phyloP scores from a whole-genome alignment of 2,888 invertebrate species.

The Catocala fraxini region DNA sequence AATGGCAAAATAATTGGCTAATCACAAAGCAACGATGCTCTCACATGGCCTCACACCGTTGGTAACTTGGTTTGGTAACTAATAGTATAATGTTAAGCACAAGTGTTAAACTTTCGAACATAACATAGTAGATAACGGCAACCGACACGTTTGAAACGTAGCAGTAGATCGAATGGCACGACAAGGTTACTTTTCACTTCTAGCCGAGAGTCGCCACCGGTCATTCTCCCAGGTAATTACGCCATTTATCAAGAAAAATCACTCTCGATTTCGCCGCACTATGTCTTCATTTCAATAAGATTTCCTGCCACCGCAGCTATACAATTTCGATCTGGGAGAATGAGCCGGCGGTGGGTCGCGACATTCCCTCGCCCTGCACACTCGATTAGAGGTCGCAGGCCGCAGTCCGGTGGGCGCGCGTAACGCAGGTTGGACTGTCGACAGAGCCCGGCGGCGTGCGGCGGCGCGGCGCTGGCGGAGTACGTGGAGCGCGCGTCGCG shows the following conservation, averaged over 20 bases:
- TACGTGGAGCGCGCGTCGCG: conserved; percentile 75
- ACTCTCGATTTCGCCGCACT: no score
- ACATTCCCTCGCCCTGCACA: no score
- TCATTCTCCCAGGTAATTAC: conserved; percentile 12
- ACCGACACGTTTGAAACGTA: conserved; percentile 42
- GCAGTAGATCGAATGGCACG: conserved; percentile 34
- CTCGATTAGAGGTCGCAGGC: no score
- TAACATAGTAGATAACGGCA: conserved; percentile 34
- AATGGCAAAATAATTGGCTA: conserved; percentile 69
- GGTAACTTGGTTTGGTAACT: conserved; percentile 48
- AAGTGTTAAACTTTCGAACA: conserved; percentile 27
- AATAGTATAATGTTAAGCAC: conserved; percentile 43
- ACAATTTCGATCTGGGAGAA: no score
- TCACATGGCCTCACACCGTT: conserved; percentile 66
- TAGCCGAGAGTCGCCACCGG: conserved; percentile 15
- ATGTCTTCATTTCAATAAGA: no score
- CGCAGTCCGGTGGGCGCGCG: conserved; percentile 26
- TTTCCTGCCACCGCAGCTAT: no score
- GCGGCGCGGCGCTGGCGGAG: conserved; percentile 60
- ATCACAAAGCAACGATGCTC: conserved; percentile 62
- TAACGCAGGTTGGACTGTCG: conserved; percentile 44
- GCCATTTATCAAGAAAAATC: no score
- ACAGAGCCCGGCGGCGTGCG: conserved; percentile 39
- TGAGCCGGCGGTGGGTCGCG: no score
- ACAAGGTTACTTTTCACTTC: not conserved